Evolutionary conservation across 92 coral and sea anemone species (phyloP).

Genomic region (Heliopora coerulea): DNA sequence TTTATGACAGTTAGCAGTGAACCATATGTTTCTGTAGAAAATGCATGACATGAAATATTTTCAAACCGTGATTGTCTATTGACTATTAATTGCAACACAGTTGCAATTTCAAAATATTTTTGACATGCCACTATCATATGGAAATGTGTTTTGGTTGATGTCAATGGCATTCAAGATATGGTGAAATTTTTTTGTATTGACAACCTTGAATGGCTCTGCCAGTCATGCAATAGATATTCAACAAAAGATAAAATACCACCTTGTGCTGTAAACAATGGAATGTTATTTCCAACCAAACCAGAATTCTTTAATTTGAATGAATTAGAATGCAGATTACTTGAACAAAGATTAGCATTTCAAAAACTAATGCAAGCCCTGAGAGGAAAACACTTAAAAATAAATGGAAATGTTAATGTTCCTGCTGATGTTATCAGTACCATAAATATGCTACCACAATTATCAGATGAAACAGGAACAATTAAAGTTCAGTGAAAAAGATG

Average conservation of each 20-base stretch:
- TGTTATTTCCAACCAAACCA: conserved; percentile 46
- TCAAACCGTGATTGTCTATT: too few relatives aligned
- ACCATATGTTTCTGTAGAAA: too few relatives aligned
- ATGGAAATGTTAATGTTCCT: conserved; percentile 41
- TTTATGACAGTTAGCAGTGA: too few relatives aligned
- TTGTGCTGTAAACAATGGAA: conserved; percentile 33
- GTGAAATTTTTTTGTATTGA: too few relatives aligned
- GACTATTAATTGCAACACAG: too few relatives aligned
- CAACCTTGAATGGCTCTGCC: conserved; percentile 66
- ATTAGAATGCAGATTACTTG: conserved; percentile 48
- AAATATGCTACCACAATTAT: conserved; percentile 44
- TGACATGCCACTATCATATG: too few relatives aligned
- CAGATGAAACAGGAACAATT: conserved; percentile 45
- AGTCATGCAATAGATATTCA: conserved; percentile 37
- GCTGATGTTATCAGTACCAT: conserved; percentile 47
- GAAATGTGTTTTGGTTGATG: too few relatives aligned
- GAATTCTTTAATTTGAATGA: conserved; percentile 43
- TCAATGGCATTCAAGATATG: too few relatives aligned
- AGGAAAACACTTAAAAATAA: conserved; percentile 49
- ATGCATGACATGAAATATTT: too few relatives aligned
- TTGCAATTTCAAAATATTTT: too few relatives aligned
- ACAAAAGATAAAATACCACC: conserved; percentile 39
- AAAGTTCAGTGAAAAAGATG: conserved; percentile 50
- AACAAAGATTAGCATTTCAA: conserved; percentile 52
- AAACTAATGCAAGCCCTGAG: conserved; percentile 54